Percentiles rank a stretch among this genome's conserved stretches.
These are phyloP conservation scores for Hippoglossus hippoglossus DNA, from an alignment of 2,797 vertebrate genomes.

Conservation along the genomic window DNA sequence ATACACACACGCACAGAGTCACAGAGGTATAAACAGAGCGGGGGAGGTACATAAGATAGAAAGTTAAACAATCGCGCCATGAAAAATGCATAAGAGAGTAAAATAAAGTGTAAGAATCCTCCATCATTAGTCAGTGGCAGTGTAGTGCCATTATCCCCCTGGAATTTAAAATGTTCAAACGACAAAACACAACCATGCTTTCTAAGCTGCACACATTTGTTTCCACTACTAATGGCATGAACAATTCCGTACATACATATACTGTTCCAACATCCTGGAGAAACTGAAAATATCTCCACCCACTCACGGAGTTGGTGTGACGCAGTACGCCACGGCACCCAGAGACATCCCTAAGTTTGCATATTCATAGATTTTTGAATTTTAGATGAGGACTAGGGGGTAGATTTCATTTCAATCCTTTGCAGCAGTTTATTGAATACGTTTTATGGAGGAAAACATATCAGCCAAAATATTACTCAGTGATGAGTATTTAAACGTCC, in stretches of 20 bases:
- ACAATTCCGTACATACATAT: not conserved
- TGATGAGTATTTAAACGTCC: constrained; percentile 6
- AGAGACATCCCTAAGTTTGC: constrained; percentile 21
- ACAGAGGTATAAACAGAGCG: constrained; percentile 21
- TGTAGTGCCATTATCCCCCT: constrained; percentile 7
- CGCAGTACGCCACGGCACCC: not conserved
- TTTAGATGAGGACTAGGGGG: constrained; percentile 23
- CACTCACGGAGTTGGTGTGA: constrained; percentile 24
- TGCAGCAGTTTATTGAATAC: constrained; percentile 20
- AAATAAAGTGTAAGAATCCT: constrained; percentile 34
- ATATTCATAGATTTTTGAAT: constrained; percentile 32
- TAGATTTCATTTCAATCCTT: constrained; percentile 41
- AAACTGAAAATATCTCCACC: not conserved
- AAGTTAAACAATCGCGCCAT: constrained; percentile 59
- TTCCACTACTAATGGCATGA: constrained; percentile 2
- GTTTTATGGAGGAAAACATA: constrained; percentile 16
- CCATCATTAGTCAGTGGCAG: constrained; percentile 25
- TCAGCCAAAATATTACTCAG: constrained; percentile 11
- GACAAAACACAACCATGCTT: constrained; percentile 18
- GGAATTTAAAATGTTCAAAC: constrained; percentile 23
- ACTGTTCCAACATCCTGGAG: not conserved
- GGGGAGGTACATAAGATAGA: constrained; percentile 32
- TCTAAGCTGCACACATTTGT: constrained; percentile 3
- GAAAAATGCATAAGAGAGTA: constrained; percentile 23
- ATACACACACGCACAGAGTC: constrained; percentile 22